A percentile compares a stretch with the other conserved stretches of the same genome.
These are phyloP conservation scores for Tragelaphus strepsiceros DNA, from an alignment of 2,113 vertebrate species.

Conservation along the genomic window DNA sequence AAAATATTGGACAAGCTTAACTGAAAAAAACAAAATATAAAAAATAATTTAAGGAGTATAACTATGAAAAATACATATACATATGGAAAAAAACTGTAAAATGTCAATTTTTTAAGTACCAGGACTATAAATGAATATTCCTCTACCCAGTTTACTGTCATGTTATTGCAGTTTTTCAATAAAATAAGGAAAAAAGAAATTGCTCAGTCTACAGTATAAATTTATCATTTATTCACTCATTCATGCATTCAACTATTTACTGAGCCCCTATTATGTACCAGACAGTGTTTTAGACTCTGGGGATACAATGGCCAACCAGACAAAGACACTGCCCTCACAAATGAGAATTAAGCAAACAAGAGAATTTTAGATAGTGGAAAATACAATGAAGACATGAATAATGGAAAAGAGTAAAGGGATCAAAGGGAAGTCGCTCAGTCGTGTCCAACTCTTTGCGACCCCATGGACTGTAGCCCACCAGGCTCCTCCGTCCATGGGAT, in stretches of 20 bases:
- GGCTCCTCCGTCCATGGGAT: no score
- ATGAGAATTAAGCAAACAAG: not conserved
- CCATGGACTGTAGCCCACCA: no score
- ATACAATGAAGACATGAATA: not conserved
- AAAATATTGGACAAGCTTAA: constrained; percentile 24
- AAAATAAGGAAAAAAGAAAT: not conserved
- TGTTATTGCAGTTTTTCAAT: not conserved
- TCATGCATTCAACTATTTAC: not conserved
- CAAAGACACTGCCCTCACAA: not conserved
- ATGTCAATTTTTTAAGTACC: not conserved
- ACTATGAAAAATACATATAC: not conserved
- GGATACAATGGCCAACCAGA: not conserved
- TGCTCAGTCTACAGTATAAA: not conserved
- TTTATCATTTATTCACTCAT: constrained; percentile 1
- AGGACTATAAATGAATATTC: not conserved
- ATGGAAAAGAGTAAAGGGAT: not conserved
- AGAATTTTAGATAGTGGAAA: not conserved
- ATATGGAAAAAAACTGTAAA: not conserved
- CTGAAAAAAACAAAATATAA: constrained; percentile 18
- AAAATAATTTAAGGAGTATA: not conserved
- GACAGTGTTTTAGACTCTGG: not conserved
- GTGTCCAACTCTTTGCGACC: no score
- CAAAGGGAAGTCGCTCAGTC: no score
- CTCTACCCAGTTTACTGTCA: not conserved
- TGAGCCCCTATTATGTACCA: not conserved